Evolutionary conservation across 2,888 invertebrate genomes (phyloP).

Genomic region (Fragum whitleyi): DNA sequence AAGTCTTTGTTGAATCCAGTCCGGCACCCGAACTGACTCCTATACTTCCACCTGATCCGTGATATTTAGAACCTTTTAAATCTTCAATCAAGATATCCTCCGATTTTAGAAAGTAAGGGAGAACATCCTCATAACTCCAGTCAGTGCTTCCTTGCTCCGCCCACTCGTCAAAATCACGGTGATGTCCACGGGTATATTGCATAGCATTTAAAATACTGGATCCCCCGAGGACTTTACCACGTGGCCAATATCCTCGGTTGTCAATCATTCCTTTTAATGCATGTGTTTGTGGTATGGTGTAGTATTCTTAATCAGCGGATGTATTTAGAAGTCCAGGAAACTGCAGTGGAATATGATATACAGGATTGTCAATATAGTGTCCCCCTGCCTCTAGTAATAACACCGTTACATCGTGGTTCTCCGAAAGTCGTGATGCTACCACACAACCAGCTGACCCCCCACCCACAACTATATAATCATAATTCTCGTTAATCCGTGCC

Average conservation of each 20-base stretch:
- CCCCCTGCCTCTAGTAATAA: constrained; percentile 84
- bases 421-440: constrained; percentile 7
- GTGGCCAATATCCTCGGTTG: constrained; percentile 22
- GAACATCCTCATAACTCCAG: constrained; percentile 15
- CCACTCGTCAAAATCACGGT: constrained; percentile 23
- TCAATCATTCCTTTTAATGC: constrained; percentile 46
- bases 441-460: constrained; percentile 6
- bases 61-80: constrained; percentile 14
- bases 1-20: constrained; percentile 6
- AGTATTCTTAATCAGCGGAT: constrained; percentile 83
- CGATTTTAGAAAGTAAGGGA: constrained; percentile 20
- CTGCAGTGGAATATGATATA: constrained; percentile 85
- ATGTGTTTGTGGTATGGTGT: constrained; percentile 84
- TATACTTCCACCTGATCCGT: constrained; percentile 6
- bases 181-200: constrained; percentile 38
- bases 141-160: not conserved
- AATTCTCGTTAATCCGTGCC: not conserved
- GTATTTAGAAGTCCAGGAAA: constrained; percentile 82
- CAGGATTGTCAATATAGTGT: constrained; percentile 82
- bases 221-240: constrained; percentile 39
- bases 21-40: constrained; percentile 1
- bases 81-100: constrained; percentile 14
- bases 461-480: constrained; percentile 8
- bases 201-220: constrained; percentile 26
- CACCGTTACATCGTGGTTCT: not conserved